Evolutionary conservation across 2,113 vertebrate species (phyloP), one percentile per base, ranked within the genome.

Genomic region (Canis aureus): DNA sequence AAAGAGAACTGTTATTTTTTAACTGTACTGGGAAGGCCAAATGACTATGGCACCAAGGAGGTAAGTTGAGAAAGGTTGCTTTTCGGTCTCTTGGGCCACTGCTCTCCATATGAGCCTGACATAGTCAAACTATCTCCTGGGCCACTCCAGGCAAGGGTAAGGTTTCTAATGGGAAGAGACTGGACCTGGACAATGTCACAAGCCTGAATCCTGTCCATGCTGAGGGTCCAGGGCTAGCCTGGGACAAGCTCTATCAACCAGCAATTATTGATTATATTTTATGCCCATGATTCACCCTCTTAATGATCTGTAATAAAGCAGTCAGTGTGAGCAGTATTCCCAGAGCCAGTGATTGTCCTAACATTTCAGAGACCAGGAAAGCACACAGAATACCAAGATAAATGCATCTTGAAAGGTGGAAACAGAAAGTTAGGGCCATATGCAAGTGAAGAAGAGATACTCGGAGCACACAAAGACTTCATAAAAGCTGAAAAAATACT

Each of bases 291-390:
- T 60, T 93, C 94, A 89, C 53, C 4, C 27, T 89, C 43, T n/a
- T 91, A 85, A 86, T 62, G 53, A 93, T 53, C 76, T 91, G 66
- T 73, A 66, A 88, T 94, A 73, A 85, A 92, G 38, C 43, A 92
- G 32, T 25, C 29, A 8, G 17, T 22, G n/a, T 2, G 60, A 88
- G 60, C 6, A 92, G 79, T 29, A 12, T 67, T 92, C 78, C 64
- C 53, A 76, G 78, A 62, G 27, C 76, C 81, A 64, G 62, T 1
- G 74, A 80, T 1, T 57, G 64, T 25, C 64, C 80, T 22, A 20
- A 60, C 69, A 69, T 76, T 82, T 60, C 32, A 71, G 78, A 91
- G 81, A 49, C 27, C 0, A 2, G 22, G 62, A 38, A 15, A 69
- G n/a, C 32, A 82, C 94, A 93, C 59, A 17, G 79, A 79, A 25